Percentiles rank a stretch among this genome's conserved stretches.
Evolutionary conservation across 2,113 vertebrate species (phyloP).

Genomic region (Gnathonemus longibarbis): DNA sequence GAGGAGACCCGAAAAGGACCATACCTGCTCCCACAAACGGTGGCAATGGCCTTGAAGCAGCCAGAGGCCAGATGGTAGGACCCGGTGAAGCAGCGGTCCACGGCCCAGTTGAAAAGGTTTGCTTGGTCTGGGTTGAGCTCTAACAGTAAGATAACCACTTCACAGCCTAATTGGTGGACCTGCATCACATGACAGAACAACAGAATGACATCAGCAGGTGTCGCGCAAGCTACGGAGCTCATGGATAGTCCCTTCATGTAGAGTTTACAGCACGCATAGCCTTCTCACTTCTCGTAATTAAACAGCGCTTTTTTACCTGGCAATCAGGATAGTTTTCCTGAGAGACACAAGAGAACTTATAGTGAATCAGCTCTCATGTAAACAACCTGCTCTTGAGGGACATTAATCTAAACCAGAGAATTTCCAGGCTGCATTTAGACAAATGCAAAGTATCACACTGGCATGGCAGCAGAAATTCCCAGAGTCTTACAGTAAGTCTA

Average conservation of each 20-base stretch:
- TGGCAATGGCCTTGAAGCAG: constrained; percentile 97
- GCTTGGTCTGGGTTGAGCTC: constrained; percentile 95
- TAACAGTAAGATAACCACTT: constrained; percentile 88
- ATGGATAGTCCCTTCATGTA: not conserved
- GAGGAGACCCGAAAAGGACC: not conserved
- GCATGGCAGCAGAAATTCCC: not conserved
- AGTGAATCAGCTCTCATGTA: not conserved
- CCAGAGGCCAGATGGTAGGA: constrained; percentile 93
- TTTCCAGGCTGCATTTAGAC: constrained; percentile 4
- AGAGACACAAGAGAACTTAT: not conserved
- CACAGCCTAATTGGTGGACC: constrained; percentile 95
- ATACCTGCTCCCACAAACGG: constrained; percentile 94
- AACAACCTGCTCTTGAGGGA: not conserved
- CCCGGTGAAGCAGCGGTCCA: constrained; percentile 95
- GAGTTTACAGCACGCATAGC: not conserved
- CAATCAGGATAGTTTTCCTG: not conserved
- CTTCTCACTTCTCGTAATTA: not conserved
- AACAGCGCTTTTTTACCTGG: not conserved
- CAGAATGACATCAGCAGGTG: not conserved
- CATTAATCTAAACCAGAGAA: not conserved
- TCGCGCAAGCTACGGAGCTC: not conserved
- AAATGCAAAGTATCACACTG: constrained; percentile 6
- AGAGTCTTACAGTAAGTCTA: not conserved
- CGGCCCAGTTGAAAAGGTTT: constrained; percentile 97
- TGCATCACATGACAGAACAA: constrained; percentile 39